Base-by-base conservation (phyloP, 2,113 vertebrate genomes). In the Notothenia coriiceps region DNA sequence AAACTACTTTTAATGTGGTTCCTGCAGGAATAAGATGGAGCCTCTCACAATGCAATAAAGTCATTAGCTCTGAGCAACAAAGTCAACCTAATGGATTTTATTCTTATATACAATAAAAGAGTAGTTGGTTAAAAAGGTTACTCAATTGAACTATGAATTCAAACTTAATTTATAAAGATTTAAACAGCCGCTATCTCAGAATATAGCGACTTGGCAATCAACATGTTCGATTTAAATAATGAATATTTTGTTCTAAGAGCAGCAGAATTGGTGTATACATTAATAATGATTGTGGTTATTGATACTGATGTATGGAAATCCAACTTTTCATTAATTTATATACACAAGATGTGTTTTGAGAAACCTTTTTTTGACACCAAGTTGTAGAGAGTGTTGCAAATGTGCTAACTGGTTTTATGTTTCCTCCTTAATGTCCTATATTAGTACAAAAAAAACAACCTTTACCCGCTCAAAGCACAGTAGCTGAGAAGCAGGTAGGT, bases 311-410 rank as follows among this genome's bases (percentile, higher is more conserved):
- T 0, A 29, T 0, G 29, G 3, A 13, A 6, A 63, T 6, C n/a
- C 18, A 29, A 29, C 29, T 29, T 29, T 29, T 29, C 3, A 56
- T 62, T 70, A 0, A 17, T 54, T 46, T 54, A 0, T 60, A 47
- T 54, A 2, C 1, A 44, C 40, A 33, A 20, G 1, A 61, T 70
- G 33, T 70, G 35, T 56, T 47, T 17, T 61, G 12, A 74, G 54
- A 40, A 56, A 15, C 1, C 59, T 77, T 81, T 62, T 72, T 67
- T 84, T 29, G 20, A 63, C 17, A 20, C 55, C 33, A 56, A 35
- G 4, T 33, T 46, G 60, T 18, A 57, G 43, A 11, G 29, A 20
- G n/a, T 5, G 0, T 47, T 14, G 15, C 4, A 65, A 51, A 44
- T n/a, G n/a, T 18, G 25, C 18, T 51, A 44, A 65, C 6, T 57